Base-by-base conservation (phyloP, 2,113 vertebrate species). In the Puntigrus tetrazona region DNA sequence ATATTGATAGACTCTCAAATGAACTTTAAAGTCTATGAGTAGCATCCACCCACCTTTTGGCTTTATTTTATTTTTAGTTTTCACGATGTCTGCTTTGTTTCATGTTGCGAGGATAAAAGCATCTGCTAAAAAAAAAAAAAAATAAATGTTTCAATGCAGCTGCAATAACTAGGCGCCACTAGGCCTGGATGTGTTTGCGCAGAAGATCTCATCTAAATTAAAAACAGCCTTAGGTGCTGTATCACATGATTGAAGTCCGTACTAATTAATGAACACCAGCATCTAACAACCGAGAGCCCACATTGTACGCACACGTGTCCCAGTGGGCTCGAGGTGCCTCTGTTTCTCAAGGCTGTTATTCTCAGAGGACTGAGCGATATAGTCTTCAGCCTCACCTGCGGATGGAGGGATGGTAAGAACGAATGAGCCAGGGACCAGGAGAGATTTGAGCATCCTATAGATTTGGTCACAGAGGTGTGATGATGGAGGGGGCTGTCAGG, bases 401-500 rank as follows among this genome's bases (percentile, higher is more conserved):
- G 41, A 80, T 72, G 38, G 36, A 81, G 52, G 41, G 78, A 59
- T 79, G 34, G 63, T 27, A 73, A 16, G 52, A 78, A 38, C 2
- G 83, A 85, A 80, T 47, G 57, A 67, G 73, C 7, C 47, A 2
- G 80, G 70, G 78, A 80, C 59, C 52, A 29, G n/a, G 85, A 82
- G n/a, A n/a, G 67, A 75, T 41, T 50, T 63, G 72, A 67, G 34
- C 43, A 38, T 87, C 69, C 86, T 84, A 73, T 79, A 84, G 82
- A 63, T 78, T 50, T 45, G 65, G 67, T 84, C 84, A 86, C 87
- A 81, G 77, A 29, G 78, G 82, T 83, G 65, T 47, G n/a, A 75
- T 86, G 86, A 86, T 88, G 85, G 86, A 86, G 80, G 83, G 29
- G 85, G 52, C 59, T 86, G 86, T 86, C 86, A 89, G 61, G 74